Percentiles rank a stretch among this genome's conserved stretches.
phyloP scores from a whole-genome alignment of 1,140 invertebrate genomes.

The Sitodiplosis mosellana region DNA sequence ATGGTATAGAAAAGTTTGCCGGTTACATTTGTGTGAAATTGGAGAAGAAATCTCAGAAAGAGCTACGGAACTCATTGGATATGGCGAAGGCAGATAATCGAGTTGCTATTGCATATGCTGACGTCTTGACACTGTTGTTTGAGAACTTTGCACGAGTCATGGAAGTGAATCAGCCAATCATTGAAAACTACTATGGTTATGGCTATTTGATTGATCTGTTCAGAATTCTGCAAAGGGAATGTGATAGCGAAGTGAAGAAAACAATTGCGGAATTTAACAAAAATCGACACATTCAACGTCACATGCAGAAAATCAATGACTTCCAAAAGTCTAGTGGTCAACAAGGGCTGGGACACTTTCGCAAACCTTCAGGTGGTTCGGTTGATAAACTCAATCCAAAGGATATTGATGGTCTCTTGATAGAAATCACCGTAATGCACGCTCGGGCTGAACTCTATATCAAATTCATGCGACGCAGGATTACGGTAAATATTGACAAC shows the following conservation, averaged over 20 bases:
- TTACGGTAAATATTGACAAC: constrained; percentile 45
- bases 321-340: constrained; percentile 25
- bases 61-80: constrained; percentile 41
- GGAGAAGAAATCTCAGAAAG: constrained; percentile 52
- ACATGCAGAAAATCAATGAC: constrained; percentile 42
- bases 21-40: constrained; percentile 73
- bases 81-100: constrained; percentile 48
- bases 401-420: constrained; percentile 71
- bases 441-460: constrained; percentile 80
- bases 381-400: constrained; percentile 57
- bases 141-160: constrained; percentile 76
- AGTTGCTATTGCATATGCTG: constrained; percentile 58
- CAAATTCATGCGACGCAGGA: constrained; percentile 63
- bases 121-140: constrained; percentile 66
- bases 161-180: constrained; percentile 80
- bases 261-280: constrained; percentile 63
- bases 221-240: constrained; percentile 65
- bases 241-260: constrained; percentile 52
- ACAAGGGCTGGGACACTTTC: constrained; percentile 19
- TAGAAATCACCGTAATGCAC: constrained; percentile 83
- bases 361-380: constrained; percentile 23
- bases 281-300: constrained; percentile 46
- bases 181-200: constrained; percentile 87
- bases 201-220: constrained; percentile 54
- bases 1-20: constrained; percentile 84